Percentiles rank a stretch among this genome's conserved stretches.
Evolutionary conservation across 2,888 invertebrate genomes (phyloP).

Genomic region (Caenorhabditis auriculariae): DNA sequence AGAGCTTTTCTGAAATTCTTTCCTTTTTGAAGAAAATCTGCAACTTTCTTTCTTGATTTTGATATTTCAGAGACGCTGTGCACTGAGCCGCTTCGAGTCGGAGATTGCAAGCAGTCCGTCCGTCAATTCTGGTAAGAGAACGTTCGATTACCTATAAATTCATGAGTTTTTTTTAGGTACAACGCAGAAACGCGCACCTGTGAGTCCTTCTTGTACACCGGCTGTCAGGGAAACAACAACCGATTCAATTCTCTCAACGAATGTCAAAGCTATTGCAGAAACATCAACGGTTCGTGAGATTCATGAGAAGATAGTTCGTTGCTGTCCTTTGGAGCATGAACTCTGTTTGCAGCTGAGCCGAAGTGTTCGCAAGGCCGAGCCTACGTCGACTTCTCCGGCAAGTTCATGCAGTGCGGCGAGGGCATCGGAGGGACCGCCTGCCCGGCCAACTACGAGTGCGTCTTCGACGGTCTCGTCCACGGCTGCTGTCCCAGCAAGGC

Average conservation of each 20-base stretch:
- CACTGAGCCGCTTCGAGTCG: constrained; percentile 43
- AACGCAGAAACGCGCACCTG: constrained; percentile 42
- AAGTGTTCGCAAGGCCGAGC: constrained; percentile 43
- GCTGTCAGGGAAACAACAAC: constrained; percentile 50
- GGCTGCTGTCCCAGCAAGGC: constrained; percentile 53
- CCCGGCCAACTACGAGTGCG: constrained; percentile 50
- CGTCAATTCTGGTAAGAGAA: constrained; percentile 37
- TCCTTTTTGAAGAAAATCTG: not conserved
- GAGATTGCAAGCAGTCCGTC: constrained; percentile 48
- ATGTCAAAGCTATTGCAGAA: constrained; percentile 46
- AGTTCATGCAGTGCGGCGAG: constrained; percentile 42
- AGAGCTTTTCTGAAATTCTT: no score
- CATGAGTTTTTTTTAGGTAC: constrained; percentile 7
- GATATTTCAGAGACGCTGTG: constrained; percentile 50
- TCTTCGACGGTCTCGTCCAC: constrained; percentile 43
- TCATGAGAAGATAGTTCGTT: no score
- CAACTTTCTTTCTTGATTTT: not conserved
- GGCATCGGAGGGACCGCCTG: constrained; percentile 35
- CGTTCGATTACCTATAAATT: not conserved
- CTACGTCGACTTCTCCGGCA: constrained; percentile 40
- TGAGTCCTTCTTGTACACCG: constrained; percentile 41
- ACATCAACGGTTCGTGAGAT: constrained; percentile 39
- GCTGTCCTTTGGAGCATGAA: not conserved
- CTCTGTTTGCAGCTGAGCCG: constrained; percentile 34
- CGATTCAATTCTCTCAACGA: constrained; percentile 45